Percentiles rank a stretch among this genome's conserved stretches.
phyloP scores from a whole-genome alignment of 2,113 vertebrate genomes.

The Urocolius indicus region DNA sequence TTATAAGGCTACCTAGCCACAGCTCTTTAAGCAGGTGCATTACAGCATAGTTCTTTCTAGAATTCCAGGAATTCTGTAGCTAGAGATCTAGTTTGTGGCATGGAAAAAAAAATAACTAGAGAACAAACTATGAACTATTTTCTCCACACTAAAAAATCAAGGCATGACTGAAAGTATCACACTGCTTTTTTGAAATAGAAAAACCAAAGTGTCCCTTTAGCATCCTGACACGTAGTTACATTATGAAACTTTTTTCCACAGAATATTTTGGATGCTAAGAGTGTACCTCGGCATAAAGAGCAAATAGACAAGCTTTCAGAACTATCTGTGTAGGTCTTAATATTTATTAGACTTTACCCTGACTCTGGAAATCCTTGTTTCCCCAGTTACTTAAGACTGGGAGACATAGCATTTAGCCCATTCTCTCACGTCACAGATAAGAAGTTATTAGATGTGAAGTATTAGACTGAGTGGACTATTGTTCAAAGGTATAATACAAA shows the following conservation, averaged over 20 bases:
- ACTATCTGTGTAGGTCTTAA: neutral
- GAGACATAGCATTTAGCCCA: neutral
- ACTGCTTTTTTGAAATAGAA: neutral
- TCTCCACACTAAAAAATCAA: neutral
- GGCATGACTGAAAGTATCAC: neutral
- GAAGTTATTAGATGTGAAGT: neutral
- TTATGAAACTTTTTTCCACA: neutral
- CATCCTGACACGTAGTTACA: neutral
- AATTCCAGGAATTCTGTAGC: neutral
- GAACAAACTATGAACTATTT: neutral
- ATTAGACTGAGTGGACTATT: neutral
- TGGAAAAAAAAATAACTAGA: neutral
- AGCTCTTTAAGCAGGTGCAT: neutral
- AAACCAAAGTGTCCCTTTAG: neutral
- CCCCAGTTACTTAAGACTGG: neutral
- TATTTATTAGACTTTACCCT: neutral
- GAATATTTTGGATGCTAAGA: neutral
- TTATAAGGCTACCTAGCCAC: neutral
- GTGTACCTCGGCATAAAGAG: neutral
- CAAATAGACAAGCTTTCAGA: neutral
- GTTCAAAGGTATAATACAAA: neutral
- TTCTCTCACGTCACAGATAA: neutral
- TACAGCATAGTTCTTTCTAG: neutral
- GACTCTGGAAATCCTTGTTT: neutral
- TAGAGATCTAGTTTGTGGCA: neutral